These are phyloP conservation scores for Heterochromis multidens DNA, from an alignment of 2,113 vertebrate genomes.

Conservation along the genomic window DNA sequence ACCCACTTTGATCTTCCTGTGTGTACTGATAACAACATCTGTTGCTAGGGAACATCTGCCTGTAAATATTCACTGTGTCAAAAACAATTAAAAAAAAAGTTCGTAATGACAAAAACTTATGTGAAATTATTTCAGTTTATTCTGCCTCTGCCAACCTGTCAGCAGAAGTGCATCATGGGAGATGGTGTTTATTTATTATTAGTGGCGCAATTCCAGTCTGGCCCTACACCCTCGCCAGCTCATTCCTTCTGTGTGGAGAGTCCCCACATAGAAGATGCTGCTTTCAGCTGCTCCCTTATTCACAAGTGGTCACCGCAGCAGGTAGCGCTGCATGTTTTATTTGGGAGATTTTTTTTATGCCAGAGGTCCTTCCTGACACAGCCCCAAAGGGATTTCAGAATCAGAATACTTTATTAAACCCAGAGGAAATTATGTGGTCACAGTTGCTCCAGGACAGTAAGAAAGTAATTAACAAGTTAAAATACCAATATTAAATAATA, in stretches of 20 bases:
- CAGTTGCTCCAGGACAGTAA: too few species aligned
- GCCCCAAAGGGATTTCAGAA: neutral
- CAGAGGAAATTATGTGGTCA: too few species aligned
- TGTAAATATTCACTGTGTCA: neutral
- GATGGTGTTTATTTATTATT: neutral
- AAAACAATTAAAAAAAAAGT: neutral
- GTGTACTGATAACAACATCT: neutral
- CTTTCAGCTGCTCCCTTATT: neutral
- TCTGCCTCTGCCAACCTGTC: neutral
- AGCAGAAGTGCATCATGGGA: neutral
- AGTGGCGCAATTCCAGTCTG: rapidly evolving
- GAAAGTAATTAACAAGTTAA: too few species aligned
- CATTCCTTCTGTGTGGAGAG: neutral
- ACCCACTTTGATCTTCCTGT: conserved; percentile 11
- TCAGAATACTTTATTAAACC: too few species aligned
- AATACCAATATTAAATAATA: too few species aligned
- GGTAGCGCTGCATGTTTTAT: neutral
- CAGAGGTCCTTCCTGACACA: neutral
- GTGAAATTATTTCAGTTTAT: neutral
- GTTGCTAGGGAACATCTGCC: neutral
- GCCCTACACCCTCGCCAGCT: too few species aligned
- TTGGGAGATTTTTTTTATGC: neutral
- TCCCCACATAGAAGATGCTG: neutral
- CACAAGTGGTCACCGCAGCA: neutral
- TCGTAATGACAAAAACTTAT: neutral